Evolutionary conservation across 2,113 vertebrate genomes (phyloP).

Genomic region (Morone saxatilis): DNA sequence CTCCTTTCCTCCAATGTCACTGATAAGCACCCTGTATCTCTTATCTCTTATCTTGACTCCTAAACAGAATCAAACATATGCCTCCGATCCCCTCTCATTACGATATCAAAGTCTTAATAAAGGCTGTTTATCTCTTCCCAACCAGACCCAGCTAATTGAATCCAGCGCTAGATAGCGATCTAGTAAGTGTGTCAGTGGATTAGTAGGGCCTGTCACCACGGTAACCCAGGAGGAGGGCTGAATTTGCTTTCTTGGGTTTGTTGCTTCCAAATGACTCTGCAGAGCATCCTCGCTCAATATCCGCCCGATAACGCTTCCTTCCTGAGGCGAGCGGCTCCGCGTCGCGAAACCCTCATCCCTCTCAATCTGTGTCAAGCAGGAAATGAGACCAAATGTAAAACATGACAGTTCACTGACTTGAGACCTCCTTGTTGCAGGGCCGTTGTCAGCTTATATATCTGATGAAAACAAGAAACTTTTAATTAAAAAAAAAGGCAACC

Average conservation of each 20-base stretch:
- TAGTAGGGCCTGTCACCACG: slow-evolving; percentile 74
- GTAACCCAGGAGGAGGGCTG: slow-evolving; percentile 62
- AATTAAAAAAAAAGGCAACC: slow-evolving; percentile 11
- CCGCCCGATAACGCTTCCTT: slow-evolving; percentile 72
- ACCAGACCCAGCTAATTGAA: slow-evolving; percentile 80
- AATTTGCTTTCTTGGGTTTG: slow-evolving; percentile 56
- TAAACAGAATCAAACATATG: slow-evolving; percentile 64
- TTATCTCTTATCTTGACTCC: slow-evolving; percentile 57
- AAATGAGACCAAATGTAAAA: slow-evolving; percentile 70
- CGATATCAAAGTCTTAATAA: slow-evolving; percentile 72
- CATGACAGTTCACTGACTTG: slow-evolving; percentile 30
- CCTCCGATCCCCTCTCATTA: slow-evolving; percentile 61
- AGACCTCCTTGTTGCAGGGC: slow-evolving; percentile 27
- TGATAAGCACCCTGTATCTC: slow-evolving; percentile 65
- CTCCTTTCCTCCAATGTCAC: slow-evolving; percentile 55
- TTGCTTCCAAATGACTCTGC: slow-evolving; percentile 58
- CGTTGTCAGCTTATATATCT: slow-evolving; percentile 13
- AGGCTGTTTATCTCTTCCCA: slow-evolving; percentile 74
- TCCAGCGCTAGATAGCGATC: slow-evolving; percentile 78
- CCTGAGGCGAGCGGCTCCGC: slow-evolving; percentile 32
- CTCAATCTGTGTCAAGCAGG: slow-evolving; percentile 58
- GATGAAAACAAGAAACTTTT: slow-evolving; percentile 49
- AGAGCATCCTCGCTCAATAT: slow-evolving; percentile 65
- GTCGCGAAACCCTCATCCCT: slow-evolving; percentile 29
- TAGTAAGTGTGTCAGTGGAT: slow-evolving; percentile 80